Evolutionary conservation across 2,888 invertebrate species (phyloP).

Genomic region (Nephrotoma flavescens): DNA sequence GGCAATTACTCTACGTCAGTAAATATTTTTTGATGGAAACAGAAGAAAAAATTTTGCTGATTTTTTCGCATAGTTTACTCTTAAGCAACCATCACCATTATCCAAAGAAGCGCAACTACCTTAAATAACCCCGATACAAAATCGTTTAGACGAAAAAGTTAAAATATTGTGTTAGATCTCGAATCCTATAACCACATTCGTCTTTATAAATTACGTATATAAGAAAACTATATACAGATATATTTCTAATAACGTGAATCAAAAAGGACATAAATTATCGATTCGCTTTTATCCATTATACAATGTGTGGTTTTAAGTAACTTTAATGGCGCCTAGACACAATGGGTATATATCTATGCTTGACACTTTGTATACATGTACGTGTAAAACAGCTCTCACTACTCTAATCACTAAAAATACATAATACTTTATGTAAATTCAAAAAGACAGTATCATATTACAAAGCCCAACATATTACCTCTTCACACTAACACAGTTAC

Average conservation of each 20-base stretch:
- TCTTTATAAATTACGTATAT: not conserved
- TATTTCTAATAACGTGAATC: not conserved
- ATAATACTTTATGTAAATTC: not conserved
- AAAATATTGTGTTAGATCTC: too few species aligned
- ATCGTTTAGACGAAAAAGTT: too few species aligned
- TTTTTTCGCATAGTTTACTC: too few species aligned
- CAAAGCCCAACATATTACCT: not conserved
- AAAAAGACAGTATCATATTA: not conserved
- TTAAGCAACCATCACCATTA: too few species aligned
- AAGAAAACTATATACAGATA: not conserved
- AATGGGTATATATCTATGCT: not conserved
- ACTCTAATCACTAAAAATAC: not conserved
- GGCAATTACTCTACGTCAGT: too few species aligned
- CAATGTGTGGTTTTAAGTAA: not conserved
- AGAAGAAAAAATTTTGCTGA: too few species aligned
- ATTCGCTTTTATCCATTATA: not conserved
- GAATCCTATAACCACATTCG: too few species aligned
- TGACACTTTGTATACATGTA: not conserved
- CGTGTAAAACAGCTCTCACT: not conserved
- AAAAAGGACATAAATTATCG: not conserved
- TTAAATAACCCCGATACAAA: too few species aligned
- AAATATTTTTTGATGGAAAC: too few species aligned
- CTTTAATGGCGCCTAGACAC: not conserved
- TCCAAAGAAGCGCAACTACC: too few species aligned
- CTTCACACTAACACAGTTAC: not conserved